Evolutionary conservation across 64 coral and sea anemone species (phyloP).

Genomic region (Dendrophyllia cribrosa): DNA sequence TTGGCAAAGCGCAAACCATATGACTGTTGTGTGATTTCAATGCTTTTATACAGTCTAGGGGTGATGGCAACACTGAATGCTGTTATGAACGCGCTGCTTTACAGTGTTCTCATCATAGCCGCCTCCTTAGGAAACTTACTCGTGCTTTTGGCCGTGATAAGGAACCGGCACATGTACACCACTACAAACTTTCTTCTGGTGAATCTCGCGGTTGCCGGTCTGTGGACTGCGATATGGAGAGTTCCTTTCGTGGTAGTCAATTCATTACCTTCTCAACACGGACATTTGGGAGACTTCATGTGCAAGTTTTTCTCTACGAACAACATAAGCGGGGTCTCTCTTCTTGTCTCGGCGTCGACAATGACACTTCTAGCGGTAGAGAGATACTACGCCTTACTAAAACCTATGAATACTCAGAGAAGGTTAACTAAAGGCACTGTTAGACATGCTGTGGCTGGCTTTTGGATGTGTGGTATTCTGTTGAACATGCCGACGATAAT

Average conservation of each 20-base stretch:
- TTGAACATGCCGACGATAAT: conserved; percentile 27
- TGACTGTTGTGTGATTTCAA: too few relatives aligned
- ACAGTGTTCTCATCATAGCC: neutral
- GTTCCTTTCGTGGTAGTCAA: conserved; percentile 41
- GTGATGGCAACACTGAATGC: neutral
- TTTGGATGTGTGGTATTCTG: conserved; percentile 33
- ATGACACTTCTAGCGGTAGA: conserved; percentile 46
- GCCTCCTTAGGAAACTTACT: conserved; percentile 38
- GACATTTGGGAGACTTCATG: conserved; percentile 19
- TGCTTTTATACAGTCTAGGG: neutral
- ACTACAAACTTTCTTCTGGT: conserved; percentile 65
- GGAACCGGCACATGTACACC: conserved; percentile 41
- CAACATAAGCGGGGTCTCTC: conserved; percentile 50
- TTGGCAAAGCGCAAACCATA: too few relatives aligned
- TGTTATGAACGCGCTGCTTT: neutral
- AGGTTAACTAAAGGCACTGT: conserved; percentile 25
- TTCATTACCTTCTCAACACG: conserved; percentile 2
- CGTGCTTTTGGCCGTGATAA: conserved; percentile 26
- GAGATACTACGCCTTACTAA: conserved; percentile 52
- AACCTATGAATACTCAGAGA: conserved; percentile 15
- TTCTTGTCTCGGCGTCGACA: conserved; percentile 46
- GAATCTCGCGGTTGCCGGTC: conserved; percentile 55
- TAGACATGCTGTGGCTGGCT: neutral
- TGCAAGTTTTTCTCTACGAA: conserved; percentile 60
- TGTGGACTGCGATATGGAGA: conserved; percentile 37